Percentiles rank a stretch among this genome's conserved stretches.
Evolutionary conservation across 2,888 invertebrate species (phyloP).

Genomic region (Eupithecia subfuscata): DNA sequence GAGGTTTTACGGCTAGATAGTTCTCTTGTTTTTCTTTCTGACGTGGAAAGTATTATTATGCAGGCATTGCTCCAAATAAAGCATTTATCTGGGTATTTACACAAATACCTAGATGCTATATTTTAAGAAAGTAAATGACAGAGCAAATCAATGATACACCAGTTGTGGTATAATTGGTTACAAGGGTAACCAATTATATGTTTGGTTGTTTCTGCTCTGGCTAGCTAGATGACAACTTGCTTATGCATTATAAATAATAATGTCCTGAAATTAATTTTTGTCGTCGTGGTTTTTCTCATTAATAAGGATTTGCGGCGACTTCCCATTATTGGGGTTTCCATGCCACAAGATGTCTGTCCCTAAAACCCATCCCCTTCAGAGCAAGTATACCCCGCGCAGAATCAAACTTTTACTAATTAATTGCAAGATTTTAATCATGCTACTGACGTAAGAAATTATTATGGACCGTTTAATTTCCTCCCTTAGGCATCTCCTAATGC

Average conservation of each 20-base stretch:
- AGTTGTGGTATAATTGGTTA: too few relatives aligned
- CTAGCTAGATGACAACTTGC: slow-evolving; percentile 1
- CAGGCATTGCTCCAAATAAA: neutral
- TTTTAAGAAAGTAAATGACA: neutral
- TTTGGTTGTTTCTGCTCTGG: neutral
- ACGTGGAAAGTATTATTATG: neutral
- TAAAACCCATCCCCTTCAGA: slow-evolving; percentile 53
- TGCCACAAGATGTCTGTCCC: slow-evolving; percentile 12
- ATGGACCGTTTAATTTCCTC: slow-evolving; percentile 81
- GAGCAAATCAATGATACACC: neutral
- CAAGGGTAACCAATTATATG: too few relatives aligned
- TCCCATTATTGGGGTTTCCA: neutral
- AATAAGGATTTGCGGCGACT: neutral
- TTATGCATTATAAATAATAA: neutral
- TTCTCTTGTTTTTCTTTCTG: slow-evolving; percentile 38
- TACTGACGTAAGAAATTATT: slow-evolving; percentile 79
- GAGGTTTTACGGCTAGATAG: slow-evolving; percentile 39
- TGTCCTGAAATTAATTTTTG: neutral
- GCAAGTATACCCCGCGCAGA: slow-evolving; percentile 45
- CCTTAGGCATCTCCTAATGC: slow-evolving; percentile 77
- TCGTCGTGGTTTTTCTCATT: neutral
- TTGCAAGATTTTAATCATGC: slow-evolving; percentile 81
- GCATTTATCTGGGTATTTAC: neutral
- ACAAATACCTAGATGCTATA: neutral
- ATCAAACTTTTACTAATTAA: slow-evolving; percentile 79